Conservation (phyloP, 2,797 vertebrate genomes). For the Acipenser transmontanus region DNA sequence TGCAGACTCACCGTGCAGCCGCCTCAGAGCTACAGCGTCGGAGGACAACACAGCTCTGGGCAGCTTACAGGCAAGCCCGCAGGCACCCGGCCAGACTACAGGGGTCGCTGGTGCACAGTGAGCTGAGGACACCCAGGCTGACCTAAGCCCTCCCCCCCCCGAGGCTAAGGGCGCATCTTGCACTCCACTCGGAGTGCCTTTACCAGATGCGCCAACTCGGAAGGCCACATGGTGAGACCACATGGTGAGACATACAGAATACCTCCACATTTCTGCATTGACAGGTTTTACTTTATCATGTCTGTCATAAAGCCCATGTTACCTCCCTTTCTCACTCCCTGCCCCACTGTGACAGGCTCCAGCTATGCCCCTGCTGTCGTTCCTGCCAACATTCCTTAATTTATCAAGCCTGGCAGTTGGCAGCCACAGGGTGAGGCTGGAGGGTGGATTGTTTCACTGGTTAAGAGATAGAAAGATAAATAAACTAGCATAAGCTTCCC, state of each 20-base stretch:
- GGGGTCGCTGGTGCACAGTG: too few relatives aligned
- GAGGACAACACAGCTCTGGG: too few relatives aligned
- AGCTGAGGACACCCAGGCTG: too few relatives aligned
- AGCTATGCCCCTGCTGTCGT: slow-evolving; percentile 22
- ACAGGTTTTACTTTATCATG: not conserved
- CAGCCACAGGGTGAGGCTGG: slow-evolving; percentile 16
- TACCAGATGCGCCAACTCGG: too few relatives aligned
- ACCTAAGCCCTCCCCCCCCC: too few relatives aligned
- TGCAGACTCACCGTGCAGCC: too few relatives aligned
- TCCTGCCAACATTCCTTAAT: slow-evolving; percentile 25
- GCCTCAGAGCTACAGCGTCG: too few relatives aligned
- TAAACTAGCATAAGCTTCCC: slow-evolving; percentile 15
- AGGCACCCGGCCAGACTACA: too few relatives aligned
- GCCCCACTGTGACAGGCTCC: slow-evolving; percentile 23
- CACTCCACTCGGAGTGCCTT: too few relatives aligned
- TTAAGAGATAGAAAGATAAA: slow-evolving; percentile 12
- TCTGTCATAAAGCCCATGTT: slow-evolving; percentile 16
- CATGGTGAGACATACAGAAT: not conserved
- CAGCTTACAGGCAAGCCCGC: too few relatives aligned
- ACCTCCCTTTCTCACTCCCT: slow-evolving; percentile 21
- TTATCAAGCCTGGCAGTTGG: slow-evolving; percentile 25
- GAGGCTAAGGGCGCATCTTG: too few relatives aligned
- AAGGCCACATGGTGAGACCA: not conserved
- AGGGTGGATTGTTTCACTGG: slow-evolving; percentile 19
- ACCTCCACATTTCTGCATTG: too few relatives aligned